A percentile compares a stretch with the other conserved stretches of the same genome.
Conservation (phyloP, 2,113 vertebrate genomes). For the Desmodus rotundus region DNA sequence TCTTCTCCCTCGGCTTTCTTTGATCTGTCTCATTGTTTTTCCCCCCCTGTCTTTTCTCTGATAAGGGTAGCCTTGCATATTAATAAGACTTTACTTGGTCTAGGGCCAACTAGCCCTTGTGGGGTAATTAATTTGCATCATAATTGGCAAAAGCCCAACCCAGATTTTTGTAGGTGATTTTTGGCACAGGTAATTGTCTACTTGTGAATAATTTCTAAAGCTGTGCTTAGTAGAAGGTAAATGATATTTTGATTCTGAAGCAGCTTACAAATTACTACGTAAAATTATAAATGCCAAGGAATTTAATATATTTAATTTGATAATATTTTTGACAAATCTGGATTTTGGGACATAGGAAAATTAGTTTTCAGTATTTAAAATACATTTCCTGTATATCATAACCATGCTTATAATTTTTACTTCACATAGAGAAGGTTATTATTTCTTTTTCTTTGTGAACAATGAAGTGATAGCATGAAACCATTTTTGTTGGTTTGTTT, state of each 20-base stretch:
- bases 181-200: constrained; percentile 75
- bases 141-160: constrained; percentile 79
- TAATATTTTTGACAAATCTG: neutral
- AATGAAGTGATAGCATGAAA: neutral
- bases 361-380: constrained; percentile 10
- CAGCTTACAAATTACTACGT: neutral
- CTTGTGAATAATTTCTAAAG: constrained; percentile 76
- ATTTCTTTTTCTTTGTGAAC: neutral
- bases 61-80: constrained; percentile 61
- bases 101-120: constrained; percentile 74
- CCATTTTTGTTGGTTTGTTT: neutral
- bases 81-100: constrained; percentile 74
- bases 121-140: constrained; percentile 79
- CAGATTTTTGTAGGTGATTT: constrained; percentile 80
- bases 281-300: constrained; percentile 56
- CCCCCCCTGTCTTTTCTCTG: constrained; percentile 31
- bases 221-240: constrained; percentile 73
- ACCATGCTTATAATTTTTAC: neutral
- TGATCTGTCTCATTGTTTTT: neutral
- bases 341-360: neutral
- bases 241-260: constrained; percentile 70
- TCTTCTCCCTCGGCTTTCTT: neutral
- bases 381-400: neutral
- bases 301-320: neutral
- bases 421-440: neutral